phyloP scores from a whole-genome alignment of 1,140 invertebrate genomes.

The Microvelia longipes region DNA sequence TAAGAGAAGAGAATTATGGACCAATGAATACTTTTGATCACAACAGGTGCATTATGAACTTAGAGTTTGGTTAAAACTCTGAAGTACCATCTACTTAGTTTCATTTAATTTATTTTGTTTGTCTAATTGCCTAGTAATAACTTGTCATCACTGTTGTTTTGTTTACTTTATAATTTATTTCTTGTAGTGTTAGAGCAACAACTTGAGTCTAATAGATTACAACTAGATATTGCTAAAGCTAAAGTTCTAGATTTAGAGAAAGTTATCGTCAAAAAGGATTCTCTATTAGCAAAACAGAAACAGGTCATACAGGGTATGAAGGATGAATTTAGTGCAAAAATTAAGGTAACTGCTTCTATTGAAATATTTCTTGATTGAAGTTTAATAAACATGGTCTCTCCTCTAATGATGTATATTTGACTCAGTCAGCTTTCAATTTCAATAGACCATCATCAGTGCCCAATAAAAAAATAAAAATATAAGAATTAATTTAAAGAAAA shows the following conservation, averaged over 20 bases:
- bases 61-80: no score
- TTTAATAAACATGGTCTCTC: no score
- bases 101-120: not conserved
- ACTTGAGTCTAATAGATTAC: slow-evolving; percentile 30
- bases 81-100: no score
- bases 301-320: not conserved
- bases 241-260: slow-evolving; percentile 5
- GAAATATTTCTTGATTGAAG: no score
- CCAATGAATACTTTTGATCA: no score
- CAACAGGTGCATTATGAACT: no score
- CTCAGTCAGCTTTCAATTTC: no score
- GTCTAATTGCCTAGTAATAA: not conserved
- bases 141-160: not conserved
- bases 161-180: slow-evolving; percentile 9
- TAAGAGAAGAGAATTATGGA: no score
- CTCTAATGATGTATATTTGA: no score
- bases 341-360: not conserved
- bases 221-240: slow-evolving; percentile 33
- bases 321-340: not conserved
- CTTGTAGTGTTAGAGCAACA: slow-evolving; percentile 27
- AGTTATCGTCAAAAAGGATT: not conserved
- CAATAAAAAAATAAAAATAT: no score
- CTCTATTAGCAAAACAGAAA: not conserved
- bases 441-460: no score
- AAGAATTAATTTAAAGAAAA: no score